Evolutionary conservation across 92 coral and sea anemone genomes (phyloP).

Genomic region (Zoanthus gigantus): DNA sequence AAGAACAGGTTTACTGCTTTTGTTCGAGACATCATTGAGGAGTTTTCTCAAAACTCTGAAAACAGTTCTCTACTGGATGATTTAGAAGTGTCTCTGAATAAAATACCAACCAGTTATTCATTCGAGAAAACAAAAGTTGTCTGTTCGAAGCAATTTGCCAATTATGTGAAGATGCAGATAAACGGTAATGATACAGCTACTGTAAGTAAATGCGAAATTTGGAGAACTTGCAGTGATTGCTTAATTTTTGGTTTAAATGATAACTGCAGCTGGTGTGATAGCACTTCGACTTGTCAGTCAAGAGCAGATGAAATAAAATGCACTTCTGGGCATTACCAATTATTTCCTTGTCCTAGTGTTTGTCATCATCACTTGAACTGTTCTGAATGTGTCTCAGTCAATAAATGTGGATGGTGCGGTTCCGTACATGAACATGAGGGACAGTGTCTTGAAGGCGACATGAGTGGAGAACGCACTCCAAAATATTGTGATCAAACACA

Average conservation of each 20-base stretch:
- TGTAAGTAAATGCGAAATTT: constrained; percentile 26
- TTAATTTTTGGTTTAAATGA: constrained; percentile 43
- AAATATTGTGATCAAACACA: constrained; percentile 40
- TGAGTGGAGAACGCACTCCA: constrained; percentile 1
- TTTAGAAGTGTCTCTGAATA: background rate
- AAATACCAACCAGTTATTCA: background rate
- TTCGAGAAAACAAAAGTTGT: background rate
- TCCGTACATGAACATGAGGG: background rate
- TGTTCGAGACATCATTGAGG: constrained; percentile 5
- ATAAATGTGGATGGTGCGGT: constrained; percentile 67
- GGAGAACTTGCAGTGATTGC: constrained; percentile 59
- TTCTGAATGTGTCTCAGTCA: constrained; percentile 37
- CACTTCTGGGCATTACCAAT: background rate
- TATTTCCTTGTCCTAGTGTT: constrained; percentile 37
- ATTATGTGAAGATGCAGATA: constrained; percentile 16
- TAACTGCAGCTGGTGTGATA: constrained; percentile 69
- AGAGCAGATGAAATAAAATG: constrained; percentile 3
- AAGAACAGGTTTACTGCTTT: constrained; percentile 36
- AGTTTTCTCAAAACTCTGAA: background rate
- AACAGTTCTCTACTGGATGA: background rate
- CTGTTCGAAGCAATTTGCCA: constrained; percentile 43
- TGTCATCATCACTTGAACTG: constrained; percentile 46
- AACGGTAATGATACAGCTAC: background rate
- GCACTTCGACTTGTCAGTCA: constrained; percentile 27
- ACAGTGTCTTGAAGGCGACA: constrained; percentile 47